Conservation (phyloP, 2,113 vertebrate genomes). For the Gambusia affinis region DNA sequence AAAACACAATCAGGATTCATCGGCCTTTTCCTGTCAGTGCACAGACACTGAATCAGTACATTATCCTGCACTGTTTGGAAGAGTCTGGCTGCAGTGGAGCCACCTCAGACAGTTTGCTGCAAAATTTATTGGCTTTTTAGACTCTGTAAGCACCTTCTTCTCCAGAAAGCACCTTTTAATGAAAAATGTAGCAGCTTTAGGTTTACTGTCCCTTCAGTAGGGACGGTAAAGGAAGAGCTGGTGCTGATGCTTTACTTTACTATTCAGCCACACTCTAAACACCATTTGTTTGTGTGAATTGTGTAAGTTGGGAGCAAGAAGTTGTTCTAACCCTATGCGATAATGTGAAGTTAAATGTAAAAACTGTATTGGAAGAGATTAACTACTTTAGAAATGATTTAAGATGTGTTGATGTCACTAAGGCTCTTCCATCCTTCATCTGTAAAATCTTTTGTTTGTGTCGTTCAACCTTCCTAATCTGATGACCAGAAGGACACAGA, state of each 20-base stretch:
- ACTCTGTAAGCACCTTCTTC: not conserved
- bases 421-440: too few species aligned
- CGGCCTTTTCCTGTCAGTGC: not conserved
- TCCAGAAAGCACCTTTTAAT: not conserved
- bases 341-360: not conserved
- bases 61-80: not conserved
- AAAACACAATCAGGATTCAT: not conserved
- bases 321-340: not conserved
- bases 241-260: not conserved
- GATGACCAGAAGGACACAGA: not conserved
- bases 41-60: not conserved
- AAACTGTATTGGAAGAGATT: not conserved
- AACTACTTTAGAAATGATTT: not conserved
- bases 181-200: not conserved
- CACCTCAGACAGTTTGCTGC: not conserved
- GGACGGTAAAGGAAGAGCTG: not conserved
- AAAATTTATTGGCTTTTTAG: not conserved
- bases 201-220: not conserved
- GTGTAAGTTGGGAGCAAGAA: not conserved
- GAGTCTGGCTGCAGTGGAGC: not conserved
- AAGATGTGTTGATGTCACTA: not conserved
- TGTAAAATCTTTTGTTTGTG: not conserved
- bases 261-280: not conserved
- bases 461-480: not conserved
- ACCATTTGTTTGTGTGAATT: too few species aligned